Evolutionary conservation across 2,888 invertebrate genomes (phyloP), one percentile per base, ranked within the genome.

Genomic region (Philereme vetulata): DNA sequence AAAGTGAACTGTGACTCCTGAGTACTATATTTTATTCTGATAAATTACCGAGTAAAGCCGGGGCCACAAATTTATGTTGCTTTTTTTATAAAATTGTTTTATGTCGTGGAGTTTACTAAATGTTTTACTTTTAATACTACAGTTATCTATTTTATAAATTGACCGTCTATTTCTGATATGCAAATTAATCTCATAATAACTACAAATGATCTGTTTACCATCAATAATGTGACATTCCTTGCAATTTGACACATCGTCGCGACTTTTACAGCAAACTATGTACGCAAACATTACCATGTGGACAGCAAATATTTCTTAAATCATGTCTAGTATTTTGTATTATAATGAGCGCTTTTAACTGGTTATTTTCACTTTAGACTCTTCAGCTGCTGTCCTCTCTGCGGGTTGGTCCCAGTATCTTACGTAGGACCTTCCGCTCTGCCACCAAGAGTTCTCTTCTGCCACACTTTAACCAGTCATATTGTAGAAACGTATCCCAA

Each of bases 191-290:
- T 60, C 52, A 65, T 63, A 64, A 68, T 66, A 58, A 65, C 65
- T 21, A 21, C 1, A 71, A 68, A 70, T 72, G 69, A 67, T 68
- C 67, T 75, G 68, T 75, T 71, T 71, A 67, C 59, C 67, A 73
- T 69, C 68, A 73, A 82, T 74, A 82, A 78, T 70, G 71, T 80
- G 68, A 81, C 80, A 84, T 84, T 79, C 82, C 80, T 69, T 68
- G 66, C 77, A 74, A 78, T 80, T 84, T 86, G 82, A 80, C 86
- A 86, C 82, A 78, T 81, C 70, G 77, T 72, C 75, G 85, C 69
- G 76, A 86, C 64, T 76, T 84, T 84, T 85, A 80, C 77, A 75
- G 81, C 82, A 84, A 85, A 87, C 84, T 75, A 67, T 74, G 60
- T 67, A 56, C 47, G 80, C 82, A 88, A 88, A 88, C 73, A 85